Percentiles rank a stretch among this genome's conserved stretches.
These are phyloP conservation scores for Pantelozetes paolii DNA, from an alignment of 2,888 invertebrate genomes.

Conservation along the genomic window DNA sequence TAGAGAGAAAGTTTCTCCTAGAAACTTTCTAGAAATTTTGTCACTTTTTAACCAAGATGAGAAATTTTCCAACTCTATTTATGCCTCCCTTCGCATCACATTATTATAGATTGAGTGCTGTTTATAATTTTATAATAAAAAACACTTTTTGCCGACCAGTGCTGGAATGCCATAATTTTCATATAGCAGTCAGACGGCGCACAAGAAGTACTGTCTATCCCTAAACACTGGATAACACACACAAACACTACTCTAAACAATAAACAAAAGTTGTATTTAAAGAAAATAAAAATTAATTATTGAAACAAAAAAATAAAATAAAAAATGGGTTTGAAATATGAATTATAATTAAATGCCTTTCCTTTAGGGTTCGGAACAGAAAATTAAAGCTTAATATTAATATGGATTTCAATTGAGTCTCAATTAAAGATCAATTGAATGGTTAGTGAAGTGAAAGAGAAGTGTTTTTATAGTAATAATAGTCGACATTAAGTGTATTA, in stretches of 20 bases:
- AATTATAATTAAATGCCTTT: neutral
- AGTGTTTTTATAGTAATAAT: neutral
- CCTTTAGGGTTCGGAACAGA: too few relatives aligned
- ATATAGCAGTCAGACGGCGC: neutral
- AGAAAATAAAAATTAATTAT: neutral
- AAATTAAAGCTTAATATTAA: too few relatives aligned
- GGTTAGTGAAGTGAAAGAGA: neutral
- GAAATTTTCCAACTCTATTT: too few relatives aligned
- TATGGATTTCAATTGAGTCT: too few relatives aligned
- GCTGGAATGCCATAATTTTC: slow-evolving; percentile 20
- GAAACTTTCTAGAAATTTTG: too few relatives aligned
- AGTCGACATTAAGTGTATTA: neutral
- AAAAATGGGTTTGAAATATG: neutral
- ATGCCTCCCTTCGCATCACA: slow-evolving; percentile 32
- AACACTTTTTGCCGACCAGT: slow-evolving; percentile 31
- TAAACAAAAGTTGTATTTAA: neutral
- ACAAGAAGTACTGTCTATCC: neutral
- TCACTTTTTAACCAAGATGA: too few relatives aligned
- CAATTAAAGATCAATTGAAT: neutral
- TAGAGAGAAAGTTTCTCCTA: too few relatives aligned
- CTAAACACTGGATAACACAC: neutral
- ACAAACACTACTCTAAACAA: neutral
- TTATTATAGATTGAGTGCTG: slow-evolving; percentile 34
- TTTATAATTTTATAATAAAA: slow-evolving; percentile 37
- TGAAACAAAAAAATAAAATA: neutral